These are phyloP conservation scores for Chamaetylas fuelleborni DNA, from an alignment of 2,113 vertebrate species.

Conservation along the genomic window DNA sequence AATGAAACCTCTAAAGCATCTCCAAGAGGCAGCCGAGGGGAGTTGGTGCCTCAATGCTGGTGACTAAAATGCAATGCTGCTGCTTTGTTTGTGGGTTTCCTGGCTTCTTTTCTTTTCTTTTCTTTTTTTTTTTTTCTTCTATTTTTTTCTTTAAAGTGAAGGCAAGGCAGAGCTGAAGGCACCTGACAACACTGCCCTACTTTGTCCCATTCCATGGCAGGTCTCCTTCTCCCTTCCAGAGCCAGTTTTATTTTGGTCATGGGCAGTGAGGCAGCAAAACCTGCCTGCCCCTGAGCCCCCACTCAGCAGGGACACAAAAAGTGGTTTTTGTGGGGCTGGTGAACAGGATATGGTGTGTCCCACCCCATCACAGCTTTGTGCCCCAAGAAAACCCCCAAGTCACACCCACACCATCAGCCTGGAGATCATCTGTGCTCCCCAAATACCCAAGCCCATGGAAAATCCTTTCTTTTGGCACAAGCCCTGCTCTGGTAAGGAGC, in stretches of 20 bases:
- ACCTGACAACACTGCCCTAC: background rate
- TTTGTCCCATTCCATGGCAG: background rate
- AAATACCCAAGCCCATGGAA: background rate
- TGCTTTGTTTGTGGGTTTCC: background rate
- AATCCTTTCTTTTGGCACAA: background rate
- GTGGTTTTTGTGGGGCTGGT: background rate
- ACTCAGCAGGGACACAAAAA: accelerated
- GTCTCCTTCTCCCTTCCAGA: background rate
- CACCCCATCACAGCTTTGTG: background rate
- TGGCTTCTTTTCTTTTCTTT: accelerated
- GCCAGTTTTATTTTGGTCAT: background rate
- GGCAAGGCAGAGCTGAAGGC: background rate
- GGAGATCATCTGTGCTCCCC: background rate
- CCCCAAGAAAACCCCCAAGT: background rate
- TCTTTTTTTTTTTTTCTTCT: background rate
- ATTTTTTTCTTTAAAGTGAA: background rate
- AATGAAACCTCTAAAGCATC: background rate
- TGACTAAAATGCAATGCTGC: accelerated
- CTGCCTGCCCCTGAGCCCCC: background rate
- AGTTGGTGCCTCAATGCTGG: background rate
- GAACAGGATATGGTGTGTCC: background rate
- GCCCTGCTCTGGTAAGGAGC: background rate
- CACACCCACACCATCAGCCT: accelerated
- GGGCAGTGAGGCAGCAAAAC: background rate
- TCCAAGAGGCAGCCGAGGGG: background rate